Evolutionary conservation across 2,113 vertebrate genomes (phyloP).

Genomic region (Arenaria interpres): DNA sequence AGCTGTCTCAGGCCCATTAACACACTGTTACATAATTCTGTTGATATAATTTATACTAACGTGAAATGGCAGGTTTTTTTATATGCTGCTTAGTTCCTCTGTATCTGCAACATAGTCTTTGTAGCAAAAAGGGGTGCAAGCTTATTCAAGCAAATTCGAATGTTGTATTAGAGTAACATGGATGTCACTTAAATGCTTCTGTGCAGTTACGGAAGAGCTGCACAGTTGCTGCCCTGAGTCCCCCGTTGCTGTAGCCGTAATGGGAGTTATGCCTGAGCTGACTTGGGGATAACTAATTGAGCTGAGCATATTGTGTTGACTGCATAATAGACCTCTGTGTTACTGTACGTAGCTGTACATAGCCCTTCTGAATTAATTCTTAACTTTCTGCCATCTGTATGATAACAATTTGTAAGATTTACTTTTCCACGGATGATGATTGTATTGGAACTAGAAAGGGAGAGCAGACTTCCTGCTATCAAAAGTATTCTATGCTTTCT

Average conservation of each 20-base stretch:
- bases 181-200: background rate
- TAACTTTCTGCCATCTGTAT: background rate
- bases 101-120: background rate
- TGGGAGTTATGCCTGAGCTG: background rate
- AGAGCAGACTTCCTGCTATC: background rate
- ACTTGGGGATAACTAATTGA: background rate
- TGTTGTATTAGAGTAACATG: background rate
- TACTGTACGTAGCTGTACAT: background rate
- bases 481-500: background rate
- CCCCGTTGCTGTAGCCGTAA: background rate
- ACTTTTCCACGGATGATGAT: background rate
- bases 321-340: background rate
- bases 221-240: background rate
- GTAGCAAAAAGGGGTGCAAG: background rate
- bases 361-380: background rate
- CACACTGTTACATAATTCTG: background rate
- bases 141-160: fast-evolving
- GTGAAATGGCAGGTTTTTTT: background rate
- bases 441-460: background rate
- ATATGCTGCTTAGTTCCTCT: background rate
- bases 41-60: background rate
- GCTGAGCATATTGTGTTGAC: background rate
- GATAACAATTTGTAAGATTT: background rate
- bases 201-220: background rate
- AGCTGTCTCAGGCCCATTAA: background rate